Evolutionary conservation across 2,888 invertebrate species (phyloP).

Genomic region (Atherix ibis): DNA sequence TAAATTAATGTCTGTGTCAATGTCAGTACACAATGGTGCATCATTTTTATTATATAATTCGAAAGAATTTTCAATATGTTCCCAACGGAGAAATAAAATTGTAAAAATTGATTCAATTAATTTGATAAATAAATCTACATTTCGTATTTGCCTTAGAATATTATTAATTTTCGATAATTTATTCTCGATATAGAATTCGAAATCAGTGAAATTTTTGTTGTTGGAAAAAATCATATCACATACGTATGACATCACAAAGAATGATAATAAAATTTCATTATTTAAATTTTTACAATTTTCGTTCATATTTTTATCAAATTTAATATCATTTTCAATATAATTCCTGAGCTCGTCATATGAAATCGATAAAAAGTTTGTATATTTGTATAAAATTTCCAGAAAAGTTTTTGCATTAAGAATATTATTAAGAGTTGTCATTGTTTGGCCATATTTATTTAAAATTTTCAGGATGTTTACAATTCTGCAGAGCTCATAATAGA

Average conservation of each 20-base stretch:
- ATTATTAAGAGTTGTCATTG: no score
- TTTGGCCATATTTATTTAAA: no score
- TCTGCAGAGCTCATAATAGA: no score
- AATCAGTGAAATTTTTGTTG: conserved; percentile 10
- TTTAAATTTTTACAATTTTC: conserved; percentile 18
- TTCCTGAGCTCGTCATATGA: conserved; percentile 19
- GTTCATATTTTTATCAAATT: conserved; percentile 10
- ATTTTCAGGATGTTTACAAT: no score
- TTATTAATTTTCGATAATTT: conserved; percentile 19
- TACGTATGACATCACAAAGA: conserved; percentile 20
- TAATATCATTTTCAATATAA: conserved; percentile 19
- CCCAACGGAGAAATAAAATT: conserved; percentile 27
- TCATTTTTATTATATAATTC: conserved; percentile 6
- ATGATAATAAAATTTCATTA: conserved; percentile 23
- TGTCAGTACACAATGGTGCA: not conserved
- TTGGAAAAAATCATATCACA: conserved; percentile 20
- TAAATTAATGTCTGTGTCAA: conserved; percentile 6
- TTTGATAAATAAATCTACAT: conserved; percentile 19
- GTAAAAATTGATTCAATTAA: conserved; percentile 25
- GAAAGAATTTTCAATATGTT: conserved; percentile 14
- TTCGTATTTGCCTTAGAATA: conserved; percentile 22
- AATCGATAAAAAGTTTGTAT: conserved; percentile 11
- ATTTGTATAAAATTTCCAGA: conserved; percentile 8
- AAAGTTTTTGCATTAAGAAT: conserved; percentile 1
- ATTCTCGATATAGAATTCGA: conserved; percentile 13